A percentile compares a stretch with the other conserved stretches of the same genome.
These are phyloP conservation scores for Osmerus eperlanus DNA, from an alignment of 2,113 vertebrate species.

Conservation along the genomic window DNA sequence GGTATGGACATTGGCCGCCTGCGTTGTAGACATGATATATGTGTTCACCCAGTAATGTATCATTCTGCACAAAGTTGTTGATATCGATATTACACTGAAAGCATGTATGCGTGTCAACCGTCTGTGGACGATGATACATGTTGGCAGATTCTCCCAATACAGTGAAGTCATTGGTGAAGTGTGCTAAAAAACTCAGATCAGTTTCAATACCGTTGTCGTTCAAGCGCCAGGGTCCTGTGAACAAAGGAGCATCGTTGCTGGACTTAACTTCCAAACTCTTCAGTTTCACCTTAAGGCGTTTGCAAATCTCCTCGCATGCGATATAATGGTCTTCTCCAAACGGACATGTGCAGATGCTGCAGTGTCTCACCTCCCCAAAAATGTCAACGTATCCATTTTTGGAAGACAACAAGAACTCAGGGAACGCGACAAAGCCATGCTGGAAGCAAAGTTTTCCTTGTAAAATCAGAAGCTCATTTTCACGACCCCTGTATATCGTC, in stretches of 20 bases:
- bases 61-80: not conserved
- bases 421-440: too few species aligned
- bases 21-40: not conserved
- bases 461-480: too few species aligned
- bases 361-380: too few species aligned
- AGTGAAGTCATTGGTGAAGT: not conserved
- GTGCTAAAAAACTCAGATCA: not conserved
- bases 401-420: too few species aligned
- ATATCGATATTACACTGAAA: not conserved
- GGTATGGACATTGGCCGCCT: too few species aligned
- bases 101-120: not conserved
- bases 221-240: not conserved
- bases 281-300: not conserved
- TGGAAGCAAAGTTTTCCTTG: too few species aligned
- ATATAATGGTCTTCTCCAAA: not conserved
- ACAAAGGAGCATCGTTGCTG: not conserved
- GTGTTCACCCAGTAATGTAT: constrained; percentile 1
- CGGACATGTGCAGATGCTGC: not conserved
- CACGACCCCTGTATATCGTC: too few species aligned
- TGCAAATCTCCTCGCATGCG: not conserved
- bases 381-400: too few species aligned
- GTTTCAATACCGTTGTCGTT: not conserved
- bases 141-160: not conserved
- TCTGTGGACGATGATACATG: not conserved
- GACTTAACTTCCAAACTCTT: not conserved